Conservation (phyloP, 1,140 invertebrate species). For the Bombus soroeensis region DNA sequence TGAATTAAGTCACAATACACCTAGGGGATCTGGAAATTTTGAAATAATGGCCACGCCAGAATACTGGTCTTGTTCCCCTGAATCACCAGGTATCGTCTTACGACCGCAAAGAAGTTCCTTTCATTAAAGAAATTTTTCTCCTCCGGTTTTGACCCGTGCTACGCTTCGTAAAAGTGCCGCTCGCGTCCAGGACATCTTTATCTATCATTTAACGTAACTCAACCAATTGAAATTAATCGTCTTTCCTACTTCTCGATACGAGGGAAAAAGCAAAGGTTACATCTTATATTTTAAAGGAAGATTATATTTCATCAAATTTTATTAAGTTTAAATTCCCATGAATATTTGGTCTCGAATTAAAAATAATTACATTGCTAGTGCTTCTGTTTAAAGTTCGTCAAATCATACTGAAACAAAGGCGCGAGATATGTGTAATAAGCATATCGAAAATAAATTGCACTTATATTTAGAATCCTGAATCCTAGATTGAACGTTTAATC, state of each 20-base stretch:
- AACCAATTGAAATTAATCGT: background rate
- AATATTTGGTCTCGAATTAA: too few species aligned
- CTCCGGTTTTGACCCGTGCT: slow-evolving; percentile 55
- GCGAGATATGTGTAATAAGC: too few species aligned
- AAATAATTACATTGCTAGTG: too few species aligned
- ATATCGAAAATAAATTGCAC: too few species aligned
- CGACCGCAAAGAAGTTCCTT: slow-evolving; percentile 32
- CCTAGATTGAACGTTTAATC: too few species aligned
- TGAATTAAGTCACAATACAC: slow-evolving; percentile 73
- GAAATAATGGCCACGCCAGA: slow-evolving; percentile 61
- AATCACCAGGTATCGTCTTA: slow-evolving; percentile 61
- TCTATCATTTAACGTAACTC: background rate
- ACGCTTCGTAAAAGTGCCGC: slow-evolving; percentile 15
- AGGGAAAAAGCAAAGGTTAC: too few species aligned
- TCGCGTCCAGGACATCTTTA: slow-evolving; percentile 24
- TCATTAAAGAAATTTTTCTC: slow-evolving; percentile 50
- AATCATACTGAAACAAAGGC: too few species aligned
- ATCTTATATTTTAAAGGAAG: too few species aligned
- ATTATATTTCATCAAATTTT: too few species aligned
- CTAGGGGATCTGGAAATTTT: slow-evolving; percentile 71
- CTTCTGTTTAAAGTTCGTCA: too few species aligned
- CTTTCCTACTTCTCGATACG: background rate
- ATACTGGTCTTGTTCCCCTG: slow-evolving; percentile 53
- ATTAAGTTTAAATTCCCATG: too few species aligned
- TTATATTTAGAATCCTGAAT: too few species aligned